phyloP scores from a whole-genome alignment of 2,888 invertebrate genomes.

The Prenolepis imparis region DNA sequence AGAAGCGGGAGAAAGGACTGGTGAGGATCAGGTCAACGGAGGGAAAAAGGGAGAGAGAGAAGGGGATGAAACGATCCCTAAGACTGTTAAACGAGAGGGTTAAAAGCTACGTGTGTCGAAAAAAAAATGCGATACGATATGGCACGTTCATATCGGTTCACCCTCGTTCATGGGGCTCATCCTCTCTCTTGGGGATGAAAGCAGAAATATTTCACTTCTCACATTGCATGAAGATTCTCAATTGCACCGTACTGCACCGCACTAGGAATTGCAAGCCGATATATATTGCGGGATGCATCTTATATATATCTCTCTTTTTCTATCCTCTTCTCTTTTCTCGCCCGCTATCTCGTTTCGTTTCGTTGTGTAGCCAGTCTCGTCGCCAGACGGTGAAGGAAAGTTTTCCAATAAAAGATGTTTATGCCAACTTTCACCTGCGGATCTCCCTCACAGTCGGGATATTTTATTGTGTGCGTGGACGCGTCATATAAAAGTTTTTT shows the following conservation, averaged over 20 bases:
- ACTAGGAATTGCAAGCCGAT: conserved; percentile 61
- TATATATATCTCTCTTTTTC: background rate
- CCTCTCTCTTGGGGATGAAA: background rate
- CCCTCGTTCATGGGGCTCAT: no score
- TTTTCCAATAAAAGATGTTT: conserved; percentile 73
- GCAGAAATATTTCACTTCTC: conserved; percentile 41
- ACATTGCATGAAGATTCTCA: conserved; percentile 26
- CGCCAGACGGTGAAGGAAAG: conserved; percentile 54
- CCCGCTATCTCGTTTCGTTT: background rate
- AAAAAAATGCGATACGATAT: conserved; percentile 41
- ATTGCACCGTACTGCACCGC: conserved; percentile 25
- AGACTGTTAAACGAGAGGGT: conserved; percentile 18
- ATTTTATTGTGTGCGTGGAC: conserved; percentile 21
- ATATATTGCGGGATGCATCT: conserved; percentile 43
- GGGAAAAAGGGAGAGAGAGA: background rate
- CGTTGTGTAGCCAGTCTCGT: background rate
- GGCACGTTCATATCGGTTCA: conserved; percentile 44
- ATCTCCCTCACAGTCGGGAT: background rate
- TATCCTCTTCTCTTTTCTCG: background rate
- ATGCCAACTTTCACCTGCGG: conserved; percentile 45
- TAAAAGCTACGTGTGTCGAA: conserved; percentile 11
- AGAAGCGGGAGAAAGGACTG: conserved; percentile 17
- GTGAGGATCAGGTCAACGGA: background rate
- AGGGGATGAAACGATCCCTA: conserved; percentile 4
- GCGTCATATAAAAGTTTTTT: conserved; percentile 40